Evolutionary conservation across 2,888 invertebrate genomes (phyloP), one percentile per base, ranked within the genome.

Genomic region (Andrena bucephala): DNA sequence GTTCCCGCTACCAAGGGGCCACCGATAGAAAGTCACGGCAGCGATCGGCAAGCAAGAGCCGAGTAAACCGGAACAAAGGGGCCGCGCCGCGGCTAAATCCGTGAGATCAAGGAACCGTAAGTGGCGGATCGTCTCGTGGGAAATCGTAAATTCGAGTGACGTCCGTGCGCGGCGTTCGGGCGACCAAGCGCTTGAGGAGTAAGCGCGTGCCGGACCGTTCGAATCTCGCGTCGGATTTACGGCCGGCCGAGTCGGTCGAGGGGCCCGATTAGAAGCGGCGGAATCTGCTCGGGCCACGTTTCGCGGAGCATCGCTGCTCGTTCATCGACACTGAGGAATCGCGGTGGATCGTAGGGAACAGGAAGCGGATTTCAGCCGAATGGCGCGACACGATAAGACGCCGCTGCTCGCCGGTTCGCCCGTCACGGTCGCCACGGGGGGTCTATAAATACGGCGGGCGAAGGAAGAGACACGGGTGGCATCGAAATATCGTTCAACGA

Each of bases 401-500:
- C 3, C 16, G 5, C 16, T n/a, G 2, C 20, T 24, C n/a, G 10
- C 7, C 10, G 5, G n/a, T 13, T 52, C 29, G 36, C 4, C 10
- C 29, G 52, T 62, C 1, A 10, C 20, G 6, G 1, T 13, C 8
- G 59, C 13, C 24, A 4, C n/a, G 36, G 52, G 36, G n/a, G 36
- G 31, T 42, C 31, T 65, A 33, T 59, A 66, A 69, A 69, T 54
- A 63, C 24, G 27, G 29, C 36, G 8, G 6, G 60, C 54, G 29
- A n/a, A 10, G 1, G 68, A 48, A 66, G 52, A 57, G 73, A 65
- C 36, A 78, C 66, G 68, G 33, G n/a, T 2, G 48, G 31, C 2
- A 20, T n/a, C 48, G 67, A 36, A 67, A 72, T n/a, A 62, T 66
- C 33, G 78, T 59, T n/a, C n/a, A 60, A 65, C 79, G 82, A 86